phyloP scores from a whole-genome alignment of 2,797 vertebrate genomes.

The Cryptoblepharus egeriae region DNA sequence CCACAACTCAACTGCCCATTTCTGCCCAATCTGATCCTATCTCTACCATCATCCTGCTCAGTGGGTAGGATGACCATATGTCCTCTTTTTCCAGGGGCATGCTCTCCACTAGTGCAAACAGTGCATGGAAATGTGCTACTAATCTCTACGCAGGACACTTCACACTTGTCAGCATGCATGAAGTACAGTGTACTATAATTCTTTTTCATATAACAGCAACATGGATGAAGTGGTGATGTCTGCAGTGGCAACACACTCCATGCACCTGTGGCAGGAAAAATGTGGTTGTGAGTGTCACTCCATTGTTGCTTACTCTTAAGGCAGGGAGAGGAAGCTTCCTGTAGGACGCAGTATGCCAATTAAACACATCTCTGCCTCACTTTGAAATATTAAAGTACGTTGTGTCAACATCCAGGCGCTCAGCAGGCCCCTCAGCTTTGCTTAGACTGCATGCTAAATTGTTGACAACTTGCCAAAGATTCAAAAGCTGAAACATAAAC shows the following conservation, averaged over 20 bases:
- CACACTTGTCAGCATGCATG: neutral
- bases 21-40: no score
- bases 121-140: no score
- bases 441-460: conserved; percentile 37
- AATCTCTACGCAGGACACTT: neutral
- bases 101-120: no score
- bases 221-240: neutral
- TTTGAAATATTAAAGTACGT: conserved; percentile 37
- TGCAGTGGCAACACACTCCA: neutral
- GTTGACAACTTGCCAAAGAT: conserved; percentile 57
- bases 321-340: conserved; percentile 26
- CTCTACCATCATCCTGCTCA: no score
- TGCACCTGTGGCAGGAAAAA: neutral
- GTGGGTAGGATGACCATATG: no score
- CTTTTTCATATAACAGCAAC: neutral
- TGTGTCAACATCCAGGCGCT: conserved; percentile 38
- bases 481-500: conserved; percentile 58
- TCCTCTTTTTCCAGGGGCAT: no score
- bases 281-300: no score
- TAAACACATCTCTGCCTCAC: conserved; percentile 51
- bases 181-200: neutral
- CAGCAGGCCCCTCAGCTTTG: conserved; percentile 34
- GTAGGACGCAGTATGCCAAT: conserved; percentile 37
- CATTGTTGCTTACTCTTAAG: neutral
- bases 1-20: no score